A percentile compares a stretch with the other conserved stretches of the same genome.
phyloP scores from a whole-genome alignment of 2,113 vertebrate species.

The Turnix velox region DNA sequence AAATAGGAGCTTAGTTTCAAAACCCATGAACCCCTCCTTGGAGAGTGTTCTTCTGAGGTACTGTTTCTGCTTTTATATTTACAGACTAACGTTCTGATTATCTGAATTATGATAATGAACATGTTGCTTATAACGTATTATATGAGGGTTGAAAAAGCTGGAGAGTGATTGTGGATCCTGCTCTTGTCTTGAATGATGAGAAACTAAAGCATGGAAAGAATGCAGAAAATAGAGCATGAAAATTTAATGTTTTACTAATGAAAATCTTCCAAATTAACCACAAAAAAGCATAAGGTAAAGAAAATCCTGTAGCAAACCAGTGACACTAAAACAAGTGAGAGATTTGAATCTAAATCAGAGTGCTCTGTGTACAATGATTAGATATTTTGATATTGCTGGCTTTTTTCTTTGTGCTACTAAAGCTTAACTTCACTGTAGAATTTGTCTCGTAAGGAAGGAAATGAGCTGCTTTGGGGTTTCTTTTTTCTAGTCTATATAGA shows the following conservation, averaged over 20 bases:
- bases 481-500: neutral
- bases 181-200: slow-evolving; percentile 41
- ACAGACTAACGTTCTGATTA: slow-evolving; percentile 64
- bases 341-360: neutral
- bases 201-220: slow-evolving; percentile 54
- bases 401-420: neutral
- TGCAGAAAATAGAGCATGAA: slow-evolving; percentile 65
- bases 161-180: slow-evolving; percentile 40
- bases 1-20: slow-evolving; percentile 46
- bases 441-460: neutral
- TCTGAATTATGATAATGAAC: slow-evolving; percentile 64
- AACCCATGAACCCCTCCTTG: neutral
- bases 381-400: slow-evolving; percentile 23
- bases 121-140: slow-evolving; percentile 66
- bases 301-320: slow-evolving; percentile 51
- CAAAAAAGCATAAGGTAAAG: neutral
- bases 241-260: slow-evolving; percentile 61
- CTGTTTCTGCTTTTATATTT: slow-evolving; percentile 63
- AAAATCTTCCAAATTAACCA: slow-evolving; percentile 51
- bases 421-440: neutral
- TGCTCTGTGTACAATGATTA: slow-evolving; percentile 31
- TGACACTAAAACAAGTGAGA: slow-evolving; percentile 9
- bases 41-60: slow-evolving; percentile 34
- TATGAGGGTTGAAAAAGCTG: slow-evolving; percentile 55
- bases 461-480: neutral